These are phyloP conservation scores for Zoroaster sp. DNA, from an alignment of 53 echinoderm and acorn worm genomes.

Conservation along the genomic window DNA sequence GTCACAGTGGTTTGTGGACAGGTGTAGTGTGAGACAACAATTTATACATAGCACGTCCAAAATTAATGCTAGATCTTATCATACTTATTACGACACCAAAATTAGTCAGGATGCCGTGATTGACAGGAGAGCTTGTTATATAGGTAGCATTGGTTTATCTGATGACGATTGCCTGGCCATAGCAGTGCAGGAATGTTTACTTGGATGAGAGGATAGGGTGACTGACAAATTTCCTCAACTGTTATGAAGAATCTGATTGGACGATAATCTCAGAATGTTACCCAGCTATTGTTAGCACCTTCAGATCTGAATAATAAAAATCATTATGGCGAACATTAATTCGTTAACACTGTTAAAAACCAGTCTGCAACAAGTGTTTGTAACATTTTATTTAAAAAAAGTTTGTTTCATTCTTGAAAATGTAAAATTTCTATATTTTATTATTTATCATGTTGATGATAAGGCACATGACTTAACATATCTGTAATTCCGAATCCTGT, in stretches of 20 bases:
- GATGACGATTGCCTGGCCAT: background rate
- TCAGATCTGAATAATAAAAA: conserved; percentile 16
- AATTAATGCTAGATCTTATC: too few relatives aligned
- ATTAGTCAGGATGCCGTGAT: background rate
- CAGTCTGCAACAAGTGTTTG: too few relatives aligned
- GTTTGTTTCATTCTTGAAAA: too few relatives aligned
- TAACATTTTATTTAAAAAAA: too few relatives aligned
- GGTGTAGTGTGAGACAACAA: too few relatives aligned
- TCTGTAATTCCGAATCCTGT: too few relatives aligned
- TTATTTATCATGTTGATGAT: too few relatives aligned
- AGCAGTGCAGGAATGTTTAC: background rate
- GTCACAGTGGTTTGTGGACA: too few relatives aligned
- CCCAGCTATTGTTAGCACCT: conserved; percentile 49
- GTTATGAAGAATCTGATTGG: background rate
- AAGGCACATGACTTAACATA: too few relatives aligned
- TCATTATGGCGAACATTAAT: background rate
- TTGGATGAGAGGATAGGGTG: background rate
- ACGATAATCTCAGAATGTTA: conserved; percentile 42
- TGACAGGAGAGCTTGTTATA: background rate
- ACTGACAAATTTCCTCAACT: background rate
- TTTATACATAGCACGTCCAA: too few relatives aligned
- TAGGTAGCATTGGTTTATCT: background rate
- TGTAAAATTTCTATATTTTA: too few relatives aligned
- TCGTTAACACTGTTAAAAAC: too few relatives aligned
- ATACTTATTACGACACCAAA: background rate